Evolutionary conservation across 2,113 vertebrate species (phyloP).

Genomic region (Planiliza haematocheilus): DNA sequence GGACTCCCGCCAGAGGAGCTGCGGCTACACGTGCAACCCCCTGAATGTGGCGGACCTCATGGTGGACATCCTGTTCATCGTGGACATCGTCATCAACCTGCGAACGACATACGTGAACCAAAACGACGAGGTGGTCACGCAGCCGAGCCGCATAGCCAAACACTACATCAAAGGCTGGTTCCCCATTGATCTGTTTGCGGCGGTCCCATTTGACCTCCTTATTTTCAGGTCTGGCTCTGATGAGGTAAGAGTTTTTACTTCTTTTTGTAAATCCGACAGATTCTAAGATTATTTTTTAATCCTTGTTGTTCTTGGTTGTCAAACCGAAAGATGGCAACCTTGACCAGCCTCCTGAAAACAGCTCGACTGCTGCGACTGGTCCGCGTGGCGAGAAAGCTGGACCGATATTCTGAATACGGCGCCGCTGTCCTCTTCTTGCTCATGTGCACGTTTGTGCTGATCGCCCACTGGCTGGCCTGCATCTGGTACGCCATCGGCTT

Average conservation of each 20-base stretch:
- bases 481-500: conserved; percentile 96
- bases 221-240: conserved; percentile 94
- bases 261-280: neutral
- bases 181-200: conserved; percentile 94
- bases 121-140: conserved; percentile 94
- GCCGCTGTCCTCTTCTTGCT: conserved; percentile 92
- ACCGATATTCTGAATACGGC: conserved; percentile 93
- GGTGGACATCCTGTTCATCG: conserved; percentile 95
- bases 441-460: conserved; percentile 94
- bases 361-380: conserved; percentile 93
- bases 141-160: conserved; percentile 90
- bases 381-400: conserved; percentile 91
- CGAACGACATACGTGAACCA: conserved; percentile 94
- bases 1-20: conserved; percentile 84
- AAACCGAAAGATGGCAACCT: conserved; percentile 81
- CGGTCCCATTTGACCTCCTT: conserved; percentile 95
- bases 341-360: conserved; percentile 94
- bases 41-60: conserved; percentile 93
- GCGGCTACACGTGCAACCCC: conserved; percentile 91
- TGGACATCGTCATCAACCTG: conserved; percentile 97
- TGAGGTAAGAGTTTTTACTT: conserved; percentile 83
- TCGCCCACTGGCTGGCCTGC: conserved; percentile 95
- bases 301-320: conserved; percentile 52
- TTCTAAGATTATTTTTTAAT: neutral
- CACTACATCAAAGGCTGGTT: conserved; percentile 99